Evolutionary conservation across 2,797 vertebrate genomes (phyloP).

Genomic region (Paguma larvata): DNA sequence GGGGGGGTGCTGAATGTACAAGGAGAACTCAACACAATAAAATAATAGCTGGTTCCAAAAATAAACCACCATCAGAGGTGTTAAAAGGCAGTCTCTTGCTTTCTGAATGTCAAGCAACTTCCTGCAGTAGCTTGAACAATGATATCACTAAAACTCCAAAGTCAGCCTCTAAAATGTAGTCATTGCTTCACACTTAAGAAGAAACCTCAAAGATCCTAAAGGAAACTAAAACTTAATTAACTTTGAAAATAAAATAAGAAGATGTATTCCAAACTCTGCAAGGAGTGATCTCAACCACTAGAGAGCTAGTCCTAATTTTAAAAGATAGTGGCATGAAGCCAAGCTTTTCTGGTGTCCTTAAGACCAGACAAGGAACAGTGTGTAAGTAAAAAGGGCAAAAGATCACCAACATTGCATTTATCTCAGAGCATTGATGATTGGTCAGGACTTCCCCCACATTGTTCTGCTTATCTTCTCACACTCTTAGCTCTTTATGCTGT

Average conservation of each 20-base stretch:
- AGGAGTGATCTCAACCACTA: conserved; percentile 19
- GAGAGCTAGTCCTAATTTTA: conserved; percentile 3
- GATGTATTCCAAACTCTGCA: conserved; percentile 21
- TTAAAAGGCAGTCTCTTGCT: not conserved
- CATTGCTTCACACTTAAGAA: not conserved
- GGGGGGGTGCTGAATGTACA: not conserved
- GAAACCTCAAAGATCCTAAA: not conserved
- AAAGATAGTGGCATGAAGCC: not conserved
- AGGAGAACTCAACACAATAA: not conserved
- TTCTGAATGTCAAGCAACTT: conserved; percentile 43
- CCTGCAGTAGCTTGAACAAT: not conserved
- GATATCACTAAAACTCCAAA: not conserved
- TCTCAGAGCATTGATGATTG: not conserved
- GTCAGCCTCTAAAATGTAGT: not conserved
- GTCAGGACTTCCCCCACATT: not conserved
- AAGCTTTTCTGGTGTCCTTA: not conserved
- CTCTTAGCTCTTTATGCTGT: not conserved
- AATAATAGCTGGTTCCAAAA: not conserved
- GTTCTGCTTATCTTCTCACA: not conserved
- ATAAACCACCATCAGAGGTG: not conserved
- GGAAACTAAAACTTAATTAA: conserved; percentile 52
- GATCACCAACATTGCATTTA: not conserved
- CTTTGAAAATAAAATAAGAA: conserved; percentile 58
- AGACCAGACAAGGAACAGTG: not conserved
- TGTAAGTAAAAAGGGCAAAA: not conserved